Percentiles rank a stretch among this genome's conserved stretches.
Evolutionary conservation across 2,888 invertebrate genomes (phyloP).

Genomic region (Uloborus plumipes): DNA sequence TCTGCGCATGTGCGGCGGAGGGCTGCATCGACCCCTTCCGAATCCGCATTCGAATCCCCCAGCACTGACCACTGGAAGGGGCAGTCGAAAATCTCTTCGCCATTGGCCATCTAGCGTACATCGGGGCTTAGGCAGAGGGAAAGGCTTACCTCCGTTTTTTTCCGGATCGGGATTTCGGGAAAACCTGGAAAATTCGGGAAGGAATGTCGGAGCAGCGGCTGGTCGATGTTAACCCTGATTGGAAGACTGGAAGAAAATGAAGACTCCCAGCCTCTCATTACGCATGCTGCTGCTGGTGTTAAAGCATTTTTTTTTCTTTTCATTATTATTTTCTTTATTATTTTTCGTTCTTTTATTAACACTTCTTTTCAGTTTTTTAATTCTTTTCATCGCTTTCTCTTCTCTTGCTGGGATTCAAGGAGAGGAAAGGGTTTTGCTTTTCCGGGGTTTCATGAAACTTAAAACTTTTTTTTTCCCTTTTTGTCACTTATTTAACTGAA

Average conservation of each 20-base stretch:
- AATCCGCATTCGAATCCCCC: slow-evolving; percentile 56
- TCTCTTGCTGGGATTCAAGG: neutral
- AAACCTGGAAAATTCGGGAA: slow-evolving; percentile 53
- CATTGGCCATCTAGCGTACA: slow-evolving; percentile 31
- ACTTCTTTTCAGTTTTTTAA: slow-evolving; percentile 41
- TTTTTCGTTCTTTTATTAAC: slow-evolving; percentile 64
- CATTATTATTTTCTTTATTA: slow-evolving; percentile 56
- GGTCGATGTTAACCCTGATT: slow-evolving; percentile 63
- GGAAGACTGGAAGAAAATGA: slow-evolving; percentile 63
- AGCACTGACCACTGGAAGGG: slow-evolving; percentile 53
- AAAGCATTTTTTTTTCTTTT: slow-evolving; percentile 56
- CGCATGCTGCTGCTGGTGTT: slow-evolving; percentile 63
- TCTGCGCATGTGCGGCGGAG: slow-evolving; percentile 53
- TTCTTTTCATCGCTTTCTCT: slow-evolving; percentile 31
- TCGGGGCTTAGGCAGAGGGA: slow-evolving; percentile 26
- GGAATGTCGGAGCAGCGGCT: slow-evolving; percentile 33
- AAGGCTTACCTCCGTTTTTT: slow-evolving; percentile 59
- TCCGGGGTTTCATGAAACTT: too few relatives aligned
- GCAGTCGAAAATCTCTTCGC: slow-evolving; percentile 45
- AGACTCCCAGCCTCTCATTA: slow-evolving; percentile 58
- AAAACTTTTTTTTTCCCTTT: too few relatives aligned
- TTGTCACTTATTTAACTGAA: too few relatives aligned
- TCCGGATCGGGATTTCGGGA: slow-evolving; percentile 25
- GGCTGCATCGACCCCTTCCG: slow-evolving; percentile 47
- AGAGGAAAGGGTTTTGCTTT: too few relatives aligned